These are phyloP conservation scores for Vireo altiloquus DNA, from an alignment of 2,113 vertebrate species.

Conservation along the genomic window DNA sequence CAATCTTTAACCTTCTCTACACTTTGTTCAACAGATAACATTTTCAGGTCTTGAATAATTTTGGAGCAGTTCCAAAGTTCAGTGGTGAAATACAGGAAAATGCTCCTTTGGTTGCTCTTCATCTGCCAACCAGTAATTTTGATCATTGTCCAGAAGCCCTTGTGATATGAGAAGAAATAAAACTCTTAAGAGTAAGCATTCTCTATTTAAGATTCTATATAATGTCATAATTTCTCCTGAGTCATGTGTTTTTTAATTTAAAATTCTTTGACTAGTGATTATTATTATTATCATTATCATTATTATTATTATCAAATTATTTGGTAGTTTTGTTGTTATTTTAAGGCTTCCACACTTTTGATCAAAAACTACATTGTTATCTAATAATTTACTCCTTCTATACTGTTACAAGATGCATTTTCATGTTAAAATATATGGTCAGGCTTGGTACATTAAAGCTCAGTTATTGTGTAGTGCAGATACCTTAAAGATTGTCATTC, in stretches of 20 bases:
- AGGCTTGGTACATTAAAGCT: background rate
- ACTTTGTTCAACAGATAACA: background rate
- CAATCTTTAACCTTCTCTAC: background rate
- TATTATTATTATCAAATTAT: background rate
- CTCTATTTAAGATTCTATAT: background rate
- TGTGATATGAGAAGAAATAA: background rate
- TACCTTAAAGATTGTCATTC: background rate
- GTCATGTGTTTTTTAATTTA: background rate
- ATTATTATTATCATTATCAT: accelerated
- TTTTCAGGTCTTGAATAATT: background rate
- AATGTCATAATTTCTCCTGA: background rate
- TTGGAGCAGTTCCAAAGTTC: background rate
- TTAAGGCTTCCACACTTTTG: background rate
- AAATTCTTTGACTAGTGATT: background rate
- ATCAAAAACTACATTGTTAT: background rate
- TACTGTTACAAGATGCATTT: background rate
- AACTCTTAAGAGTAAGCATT: background rate
- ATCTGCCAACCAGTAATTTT: background rate
- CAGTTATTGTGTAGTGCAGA: background rate
- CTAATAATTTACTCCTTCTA: background rate
- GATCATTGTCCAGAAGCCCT: background rate
- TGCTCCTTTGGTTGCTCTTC: background rate
- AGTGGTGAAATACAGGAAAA: background rate
- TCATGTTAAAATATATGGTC: background rate
- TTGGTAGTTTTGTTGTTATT: background rate